Evolutionary conservation across 2,113 vertebrate species (phyloP).

Genomic region (Tragelaphus imberbis): DNA sequence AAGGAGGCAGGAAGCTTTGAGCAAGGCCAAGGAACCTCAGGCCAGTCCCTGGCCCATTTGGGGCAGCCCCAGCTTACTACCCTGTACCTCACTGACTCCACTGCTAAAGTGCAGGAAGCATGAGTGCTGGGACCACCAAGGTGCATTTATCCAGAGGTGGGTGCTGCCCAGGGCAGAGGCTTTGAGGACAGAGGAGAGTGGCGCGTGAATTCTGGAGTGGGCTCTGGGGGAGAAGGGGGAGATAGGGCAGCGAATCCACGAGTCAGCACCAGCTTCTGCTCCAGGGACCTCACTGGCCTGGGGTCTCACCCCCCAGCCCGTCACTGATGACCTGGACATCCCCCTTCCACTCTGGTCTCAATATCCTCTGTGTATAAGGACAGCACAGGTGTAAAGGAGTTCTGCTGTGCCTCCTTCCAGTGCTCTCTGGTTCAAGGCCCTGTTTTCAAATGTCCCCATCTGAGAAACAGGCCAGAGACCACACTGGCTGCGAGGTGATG

Average conservation of each 20-base stretch:
- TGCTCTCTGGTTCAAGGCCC: background rate
- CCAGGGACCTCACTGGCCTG: background rate
- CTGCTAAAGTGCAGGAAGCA: background rate
- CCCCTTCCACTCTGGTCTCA: background rate
- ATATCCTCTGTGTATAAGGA: background rate
- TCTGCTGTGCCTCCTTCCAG: rapidly evolving
- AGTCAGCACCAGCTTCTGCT: background rate
- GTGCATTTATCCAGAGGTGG: background rate
- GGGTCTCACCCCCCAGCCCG: background rate
- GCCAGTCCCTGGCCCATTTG: background rate
- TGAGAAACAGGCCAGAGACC: background rate
- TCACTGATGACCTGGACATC: background rate
- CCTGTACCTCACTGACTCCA: background rate
- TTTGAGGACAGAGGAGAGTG: background rate
- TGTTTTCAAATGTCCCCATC: background rate
- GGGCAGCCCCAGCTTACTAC: background rate
- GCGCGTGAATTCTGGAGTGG: rapidly evolving
- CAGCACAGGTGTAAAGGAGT: background rate
- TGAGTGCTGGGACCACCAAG: background rate
- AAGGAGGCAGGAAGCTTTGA: background rate
- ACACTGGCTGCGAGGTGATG: background rate
- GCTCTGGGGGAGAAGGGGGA: background rate
- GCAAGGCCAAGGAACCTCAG: background rate
- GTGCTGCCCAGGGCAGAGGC: background rate
- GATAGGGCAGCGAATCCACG: no score